Evolutionary conservation across 2,113 vertebrate genomes (phyloP).

Genomic region (Mormyrus iriodes): DNA sequence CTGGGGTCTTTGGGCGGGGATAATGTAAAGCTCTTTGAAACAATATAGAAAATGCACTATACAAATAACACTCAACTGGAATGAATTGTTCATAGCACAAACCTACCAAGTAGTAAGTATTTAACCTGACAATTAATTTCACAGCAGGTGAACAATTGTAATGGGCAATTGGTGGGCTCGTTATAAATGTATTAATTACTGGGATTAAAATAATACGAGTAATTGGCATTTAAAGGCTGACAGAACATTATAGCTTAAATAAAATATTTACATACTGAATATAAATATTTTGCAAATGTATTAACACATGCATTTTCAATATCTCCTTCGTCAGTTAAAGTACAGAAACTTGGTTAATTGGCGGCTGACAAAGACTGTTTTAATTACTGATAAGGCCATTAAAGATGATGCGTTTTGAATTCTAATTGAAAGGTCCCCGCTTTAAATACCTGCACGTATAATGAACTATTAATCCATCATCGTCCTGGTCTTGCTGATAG

Average conservation of each 20-base stretch:
- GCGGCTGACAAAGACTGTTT: not conserved
- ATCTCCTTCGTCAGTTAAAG: not conserved
- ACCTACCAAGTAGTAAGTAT: slow-evolving; percentile 37
- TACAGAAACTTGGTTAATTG: not conserved
- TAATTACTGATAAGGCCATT: not conserved
- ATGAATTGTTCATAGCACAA: slow-evolving; percentile 39
- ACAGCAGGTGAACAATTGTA: slow-evolving; percentile 43
- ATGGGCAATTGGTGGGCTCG: slow-evolving; percentile 23
- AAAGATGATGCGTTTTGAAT: not conserved
- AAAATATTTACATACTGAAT: not conserved
- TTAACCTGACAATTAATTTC: slow-evolving; percentile 56
- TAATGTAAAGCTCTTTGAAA: not conserved
- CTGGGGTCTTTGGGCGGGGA: not conserved
- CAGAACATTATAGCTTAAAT: not conserved
- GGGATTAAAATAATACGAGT: slow-evolving; percentile 42
- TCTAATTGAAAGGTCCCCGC: slow-evolving; percentile 11
- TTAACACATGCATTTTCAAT: not conserved
- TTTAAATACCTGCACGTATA: not conserved
- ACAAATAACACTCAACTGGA: not conserved
- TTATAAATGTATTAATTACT: slow-evolving; percentile 44
- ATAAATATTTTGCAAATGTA: not conserved
- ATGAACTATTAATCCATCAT: slow-evolving; percentile 5
- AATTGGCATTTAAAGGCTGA: slow-evolving; percentile 14
- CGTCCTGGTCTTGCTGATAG: not conserved
- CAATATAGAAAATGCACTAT: no score